Evolutionary conservation across 2,797 vertebrate genomes (phyloP).

Genomic region (Petrocephalus schoutedeni): DNA sequence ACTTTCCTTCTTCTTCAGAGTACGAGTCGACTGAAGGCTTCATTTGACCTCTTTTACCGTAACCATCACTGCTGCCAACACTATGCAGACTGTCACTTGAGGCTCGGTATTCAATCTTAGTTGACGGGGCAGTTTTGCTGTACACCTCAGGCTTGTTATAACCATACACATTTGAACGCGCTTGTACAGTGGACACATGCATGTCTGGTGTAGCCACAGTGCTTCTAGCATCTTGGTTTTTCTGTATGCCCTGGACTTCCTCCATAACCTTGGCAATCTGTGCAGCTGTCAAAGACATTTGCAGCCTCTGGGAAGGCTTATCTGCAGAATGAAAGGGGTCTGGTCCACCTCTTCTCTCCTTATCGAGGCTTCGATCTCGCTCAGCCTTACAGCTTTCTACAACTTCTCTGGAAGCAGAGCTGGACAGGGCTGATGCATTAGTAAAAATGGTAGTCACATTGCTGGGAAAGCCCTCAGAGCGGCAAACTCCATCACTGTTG

Average conservation of each 20-base stretch:
- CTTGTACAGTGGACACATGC: constrained; percentile 60
- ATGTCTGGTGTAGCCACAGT: constrained; percentile 62
- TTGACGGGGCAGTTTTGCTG: constrained; percentile 65
- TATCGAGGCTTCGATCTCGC: constrained; percentile 72
- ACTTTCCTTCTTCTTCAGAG: constrained; percentile 81
- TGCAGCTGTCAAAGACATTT: constrained; percentile 64
- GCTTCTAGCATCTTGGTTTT: constrained; percentile 67
- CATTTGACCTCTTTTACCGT: constrained; percentile 92
- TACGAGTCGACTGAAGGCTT: constrained; percentile 86
- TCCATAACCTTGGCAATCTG: constrained; percentile 79
- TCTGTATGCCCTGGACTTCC: constrained; percentile 72
- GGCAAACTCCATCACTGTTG: constrained; percentile 57
- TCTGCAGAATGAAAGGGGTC: constrained; percentile 58
- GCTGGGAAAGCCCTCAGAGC: constrained; percentile 65
- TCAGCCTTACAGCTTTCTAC: constrained; percentile 69
- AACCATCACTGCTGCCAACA: constrained; percentile 89
- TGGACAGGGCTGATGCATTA: constrained; percentile 81
- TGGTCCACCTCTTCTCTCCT: constrained; percentile 61
- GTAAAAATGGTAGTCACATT: constrained; percentile 72
- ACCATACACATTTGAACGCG: constrained; percentile 64
- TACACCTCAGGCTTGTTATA: constrained; percentile 69
- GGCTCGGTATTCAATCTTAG: constrained; percentile 77
- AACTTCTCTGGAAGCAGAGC: constrained; percentile 65
- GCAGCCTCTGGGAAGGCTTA: constrained; percentile 70
- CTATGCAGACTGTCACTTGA: constrained; percentile 96